These are phyloP conservation scores for Fringilla coelebs DNA, from an alignment of 2,797 vertebrate species.

Conservation along the genomic window DNA sequence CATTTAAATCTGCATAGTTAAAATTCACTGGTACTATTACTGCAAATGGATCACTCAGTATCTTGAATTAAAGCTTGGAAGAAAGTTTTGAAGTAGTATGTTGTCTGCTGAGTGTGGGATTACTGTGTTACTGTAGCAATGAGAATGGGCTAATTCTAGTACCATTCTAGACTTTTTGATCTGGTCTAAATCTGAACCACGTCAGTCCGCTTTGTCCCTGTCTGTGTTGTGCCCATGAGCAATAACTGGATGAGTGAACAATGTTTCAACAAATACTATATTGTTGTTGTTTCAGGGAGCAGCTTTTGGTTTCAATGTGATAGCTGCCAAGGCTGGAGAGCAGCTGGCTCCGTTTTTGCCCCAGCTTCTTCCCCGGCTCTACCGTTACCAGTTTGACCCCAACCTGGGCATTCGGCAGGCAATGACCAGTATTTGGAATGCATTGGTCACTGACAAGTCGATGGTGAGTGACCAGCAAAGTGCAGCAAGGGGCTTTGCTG, in stretches of 20 bases:
- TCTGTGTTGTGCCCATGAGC: background rate
- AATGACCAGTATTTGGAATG: conserved; percentile 99
- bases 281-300: conserved; percentile 82
- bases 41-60: background rate
- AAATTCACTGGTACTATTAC: background rate
- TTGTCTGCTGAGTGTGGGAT: background rate
- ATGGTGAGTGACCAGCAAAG: conserved; percentile 73
- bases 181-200: background rate
- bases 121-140: background rate
- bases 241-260: background rate
- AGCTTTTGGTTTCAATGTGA: conserved; percentile 97
- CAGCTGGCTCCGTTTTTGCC: conserved; percentile 92
- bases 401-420: conserved; percentile 94
- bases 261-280: background rate
- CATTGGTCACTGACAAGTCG: conserved; percentile 91
- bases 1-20: background rate
- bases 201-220: background rate
- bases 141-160: background rate
- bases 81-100: background rate
- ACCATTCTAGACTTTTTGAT: background rate
- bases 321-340: conserved; percentile 93
- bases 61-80: background rate
- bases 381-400: conserved; percentile 98
- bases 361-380: conserved; percentile 93
- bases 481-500: background rate